These are phyloP conservation scores for Crenuchus spilurus DNA, from an alignment of 2,797 vertebrate genomes.

Conservation along the genomic window DNA sequence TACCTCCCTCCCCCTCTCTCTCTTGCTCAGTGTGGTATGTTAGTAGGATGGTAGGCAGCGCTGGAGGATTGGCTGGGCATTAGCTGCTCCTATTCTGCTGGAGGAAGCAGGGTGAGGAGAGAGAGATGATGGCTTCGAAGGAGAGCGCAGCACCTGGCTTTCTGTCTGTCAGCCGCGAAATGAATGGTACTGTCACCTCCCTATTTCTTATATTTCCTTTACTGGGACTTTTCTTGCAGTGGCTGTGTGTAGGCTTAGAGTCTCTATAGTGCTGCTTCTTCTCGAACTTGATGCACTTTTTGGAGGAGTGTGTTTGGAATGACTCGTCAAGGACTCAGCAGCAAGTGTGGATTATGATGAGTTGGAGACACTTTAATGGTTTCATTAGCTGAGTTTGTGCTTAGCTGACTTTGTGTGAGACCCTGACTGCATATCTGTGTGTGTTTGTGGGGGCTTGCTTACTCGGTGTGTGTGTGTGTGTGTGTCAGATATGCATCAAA, in stretches of 20 bases:
- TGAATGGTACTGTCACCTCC: conserved; percentile 70
- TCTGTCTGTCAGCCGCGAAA: conserved; percentile 73
- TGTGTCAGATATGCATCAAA: too few relatives aligned
- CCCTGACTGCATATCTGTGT: too few relatives aligned
- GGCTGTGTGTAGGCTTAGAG: too few relatives aligned
- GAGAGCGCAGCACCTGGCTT: conserved; percentile 69
- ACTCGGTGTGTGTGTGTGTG: too few relatives aligned
- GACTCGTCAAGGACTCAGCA: too few relatives aligned
- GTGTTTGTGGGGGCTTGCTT: too few relatives aligned
- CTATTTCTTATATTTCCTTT: not conserved
- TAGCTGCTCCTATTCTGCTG: conserved; percentile 60
- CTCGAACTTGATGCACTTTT: conserved; percentile 26
- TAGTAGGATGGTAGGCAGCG: conserved; percentile 56
- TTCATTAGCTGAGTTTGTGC: too few relatives aligned
- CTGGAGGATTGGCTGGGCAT: conserved; percentile 59
- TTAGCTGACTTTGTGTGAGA: too few relatives aligned
- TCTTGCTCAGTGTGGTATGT: conserved; percentile 58
- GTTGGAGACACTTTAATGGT: too few relatives aligned
- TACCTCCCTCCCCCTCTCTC: conserved; percentile 19
- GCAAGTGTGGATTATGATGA: too few relatives aligned
- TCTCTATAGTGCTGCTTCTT: too few relatives aligned
- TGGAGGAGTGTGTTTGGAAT: not conserved
- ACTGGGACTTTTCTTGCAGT: not conserved
- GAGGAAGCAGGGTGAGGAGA: conserved; percentile 51
- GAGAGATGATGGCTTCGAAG: conserved; percentile 75